Conservation (phyloP, 2,888 invertebrate species). For the Sarcophaga carnaria region DNA sequence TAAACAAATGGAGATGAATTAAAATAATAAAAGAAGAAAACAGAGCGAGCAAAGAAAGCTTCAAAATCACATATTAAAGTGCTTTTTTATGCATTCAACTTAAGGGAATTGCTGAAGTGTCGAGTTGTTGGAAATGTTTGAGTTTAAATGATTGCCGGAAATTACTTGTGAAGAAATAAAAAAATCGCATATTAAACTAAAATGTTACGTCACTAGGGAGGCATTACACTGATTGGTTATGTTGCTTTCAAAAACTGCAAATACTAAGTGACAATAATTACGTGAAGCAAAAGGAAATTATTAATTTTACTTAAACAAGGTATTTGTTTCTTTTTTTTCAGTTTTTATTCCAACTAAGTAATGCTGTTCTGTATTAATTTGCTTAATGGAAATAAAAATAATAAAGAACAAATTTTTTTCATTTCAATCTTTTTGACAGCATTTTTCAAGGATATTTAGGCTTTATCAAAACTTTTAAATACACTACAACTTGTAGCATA, state of each 20-base stretch:
- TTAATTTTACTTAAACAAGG: neutral
- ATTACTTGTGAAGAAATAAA: constrained; percentile 25
- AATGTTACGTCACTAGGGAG: constrained; percentile 24
- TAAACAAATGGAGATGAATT: constrained; percentile 56
- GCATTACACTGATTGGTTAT: constrained; percentile 46
- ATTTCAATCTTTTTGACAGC: neutral
- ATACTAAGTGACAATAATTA: too few relatives aligned
- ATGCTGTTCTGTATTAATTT: neutral
- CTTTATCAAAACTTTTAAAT: too few relatives aligned
- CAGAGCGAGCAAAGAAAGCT: constrained; percentile 5
- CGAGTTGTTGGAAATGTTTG: constrained; percentile 9
- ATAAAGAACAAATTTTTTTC: neutral
- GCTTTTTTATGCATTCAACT: constrained; percentile 50
- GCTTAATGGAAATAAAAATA: neutral
- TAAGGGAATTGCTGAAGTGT: constrained; percentile 50
- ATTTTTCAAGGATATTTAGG: too few relatives aligned
- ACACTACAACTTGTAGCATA: too few relatives aligned
- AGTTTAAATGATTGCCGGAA: constrained; percentile 60
- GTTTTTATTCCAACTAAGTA: neutral
- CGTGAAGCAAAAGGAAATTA: neutral
- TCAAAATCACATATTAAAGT: constrained; percentile 57
- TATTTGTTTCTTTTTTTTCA: too few relatives aligned
- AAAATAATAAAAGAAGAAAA: constrained; percentile 41
- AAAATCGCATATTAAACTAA: constrained; percentile 9
- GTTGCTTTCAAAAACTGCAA: too few relatives aligned